Conservation (phyloP, 2,113 vertebrate species). For the Ptyas mucosa region DNA sequence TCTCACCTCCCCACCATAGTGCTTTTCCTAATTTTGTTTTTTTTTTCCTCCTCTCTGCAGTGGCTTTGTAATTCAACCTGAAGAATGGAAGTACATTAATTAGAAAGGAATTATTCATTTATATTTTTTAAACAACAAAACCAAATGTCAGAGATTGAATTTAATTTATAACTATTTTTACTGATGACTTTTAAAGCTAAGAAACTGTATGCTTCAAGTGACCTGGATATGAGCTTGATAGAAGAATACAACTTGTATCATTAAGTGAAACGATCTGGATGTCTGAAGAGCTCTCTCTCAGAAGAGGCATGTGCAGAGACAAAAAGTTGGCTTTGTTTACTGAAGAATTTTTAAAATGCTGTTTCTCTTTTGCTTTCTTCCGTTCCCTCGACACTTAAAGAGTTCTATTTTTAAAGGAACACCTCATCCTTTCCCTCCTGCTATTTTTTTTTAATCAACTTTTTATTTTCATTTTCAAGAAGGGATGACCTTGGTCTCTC, state of each 20-base stretch:
- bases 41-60: background rate
- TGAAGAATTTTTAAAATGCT: slow-evolving; percentile 15
- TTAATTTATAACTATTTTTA: slow-evolving; percentile 63
- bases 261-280: rapidly evolving
- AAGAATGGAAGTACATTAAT: background rate
- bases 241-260: background rate
- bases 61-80: background rate
- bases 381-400: slow-evolving; percentile 25
- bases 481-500: no score
- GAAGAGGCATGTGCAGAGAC: slow-evolving; percentile 2
- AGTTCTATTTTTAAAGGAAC: slow-evolving; percentile 53
- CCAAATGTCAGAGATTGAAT: background rate
- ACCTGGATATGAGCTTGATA: slow-evolving; percentile 7
- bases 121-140: slow-evolving; percentile 19
- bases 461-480: slow-evolving; percentile 1
- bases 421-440: slow-evolving; percentile 3
- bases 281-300: slow-evolving; percentile 5
- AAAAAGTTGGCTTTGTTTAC: background rate
- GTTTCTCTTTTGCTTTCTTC: background rate
- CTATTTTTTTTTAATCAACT: slow-evolving; percentile 23
- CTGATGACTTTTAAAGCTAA: slow-evolving; percentile 59
- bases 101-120: slow-evolving; percentile 29
- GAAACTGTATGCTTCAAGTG: slow-evolving; percentile 14
- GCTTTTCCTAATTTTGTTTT: background rate
- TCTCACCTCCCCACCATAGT: background rate